A percentile compares a stretch with the other conserved stretches of the same genome.
Evolutionary conservation across 1,140 invertebrate species (phyloP).

Genomic region (Drosophila sechellia): DNA sequence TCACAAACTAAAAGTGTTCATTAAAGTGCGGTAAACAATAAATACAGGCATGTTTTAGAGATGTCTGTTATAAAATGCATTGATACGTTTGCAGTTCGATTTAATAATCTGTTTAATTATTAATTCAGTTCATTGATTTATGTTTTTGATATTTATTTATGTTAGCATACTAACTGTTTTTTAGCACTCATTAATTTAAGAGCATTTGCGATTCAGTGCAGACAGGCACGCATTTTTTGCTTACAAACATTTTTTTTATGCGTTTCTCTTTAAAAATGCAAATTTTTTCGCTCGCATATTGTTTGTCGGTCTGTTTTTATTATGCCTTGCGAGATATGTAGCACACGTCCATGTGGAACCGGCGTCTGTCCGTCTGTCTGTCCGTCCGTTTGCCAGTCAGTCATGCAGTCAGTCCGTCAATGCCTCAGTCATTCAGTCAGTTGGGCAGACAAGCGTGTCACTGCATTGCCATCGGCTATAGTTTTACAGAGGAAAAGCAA

Average conservation of each 20-base stretch:
- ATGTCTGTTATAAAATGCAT: background rate
- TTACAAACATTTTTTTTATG: constrained; percentile 42
- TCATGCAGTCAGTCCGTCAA: constrained; percentile 23
- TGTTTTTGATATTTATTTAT: background rate
- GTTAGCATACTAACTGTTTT: background rate
- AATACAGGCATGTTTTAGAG: background rate
- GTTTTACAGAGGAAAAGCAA: constrained; percentile 1
- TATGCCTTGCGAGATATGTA: constrained; percentile 50
- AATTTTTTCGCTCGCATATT: constrained; percentile 38
- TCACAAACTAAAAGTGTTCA: constrained; percentile 20
- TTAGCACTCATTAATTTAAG: constrained; percentile 23
- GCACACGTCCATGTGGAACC: constrained; percentile 54
- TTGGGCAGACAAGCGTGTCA: constrained; percentile 43
- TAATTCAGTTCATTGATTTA: background rate
- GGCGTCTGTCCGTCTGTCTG: constrained; percentile 10
- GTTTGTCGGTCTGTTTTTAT: constrained; percentile 39
- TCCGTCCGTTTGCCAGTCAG: constrained; percentile 12
- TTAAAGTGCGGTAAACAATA: constrained; percentile 9
- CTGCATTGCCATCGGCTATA: constrained; percentile 23
- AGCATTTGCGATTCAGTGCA: constrained; percentile 35
- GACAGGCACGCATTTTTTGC: constrained; percentile 8
- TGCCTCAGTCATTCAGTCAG: constrained; percentile 35
- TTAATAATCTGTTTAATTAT: background rate
- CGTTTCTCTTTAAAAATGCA: constrained; percentile 57
- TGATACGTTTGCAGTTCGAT: background rate